A percentile compares a stretch with the other conserved stretches of the same genome.
These are phyloP conservation scores for Stenoptilia bipunctidactyla DNA, from an alignment of 2,888 invertebrate genomes.

Conservation along the genomic window DNA sequence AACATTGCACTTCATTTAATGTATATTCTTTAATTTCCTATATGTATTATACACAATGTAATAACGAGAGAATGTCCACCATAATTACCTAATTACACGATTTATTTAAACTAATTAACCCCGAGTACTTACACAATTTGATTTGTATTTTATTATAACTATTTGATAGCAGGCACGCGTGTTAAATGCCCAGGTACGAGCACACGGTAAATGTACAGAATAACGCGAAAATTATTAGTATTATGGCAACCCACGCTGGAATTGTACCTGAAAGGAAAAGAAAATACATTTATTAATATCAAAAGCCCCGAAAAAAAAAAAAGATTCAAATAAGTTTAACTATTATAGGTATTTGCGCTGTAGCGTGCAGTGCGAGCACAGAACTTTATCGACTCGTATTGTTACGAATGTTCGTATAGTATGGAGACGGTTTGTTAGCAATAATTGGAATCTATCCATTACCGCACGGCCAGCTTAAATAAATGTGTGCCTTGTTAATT, in stretches of 20 bases:
- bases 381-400: too few species aligned
- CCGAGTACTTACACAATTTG: background rate
- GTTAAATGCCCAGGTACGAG: constrained; percentile 84
- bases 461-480: too few species aligned
- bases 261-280: constrained; percentile 76
- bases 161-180: constrained; percentile 17
- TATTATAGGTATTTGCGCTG: too few species aligned
- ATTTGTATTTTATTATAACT: constrained; percentile 7
- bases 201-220: constrained; percentile 85
- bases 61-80: background rate
- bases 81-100: background rate
- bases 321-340: too few species aligned
- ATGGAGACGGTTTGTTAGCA: too few species aligned
- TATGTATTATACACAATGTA: background rate
- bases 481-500: too few species aligned
- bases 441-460: too few species aligned
- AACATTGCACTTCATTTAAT: constrained; percentile 53
- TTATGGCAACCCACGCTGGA: constrained; percentile 84
- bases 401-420: too few species aligned
- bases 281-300: too few species aligned
- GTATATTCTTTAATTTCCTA: background rate
- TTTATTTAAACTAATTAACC: constrained; percentile 4
- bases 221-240: constrained; percentile 80
- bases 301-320: too few species aligned
- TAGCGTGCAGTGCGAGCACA: too few species aligned